These are phyloP conservation scores for Bathynomus jamesi DNA, from an alignment of 1,140 invertebrate genomes.

Conservation along the genomic window DNA sequence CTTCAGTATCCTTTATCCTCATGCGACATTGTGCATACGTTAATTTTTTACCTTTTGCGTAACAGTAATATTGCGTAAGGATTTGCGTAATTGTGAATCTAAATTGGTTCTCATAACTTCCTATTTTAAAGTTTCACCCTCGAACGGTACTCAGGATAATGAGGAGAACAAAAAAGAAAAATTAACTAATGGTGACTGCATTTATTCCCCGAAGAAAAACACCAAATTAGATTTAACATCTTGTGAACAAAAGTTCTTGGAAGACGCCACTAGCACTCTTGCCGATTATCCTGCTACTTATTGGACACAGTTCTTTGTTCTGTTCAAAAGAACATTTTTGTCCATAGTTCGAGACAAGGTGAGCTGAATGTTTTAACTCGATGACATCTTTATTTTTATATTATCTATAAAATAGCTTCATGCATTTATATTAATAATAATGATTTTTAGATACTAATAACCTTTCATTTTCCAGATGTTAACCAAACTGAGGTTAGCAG, in stretches of 20 bases:
- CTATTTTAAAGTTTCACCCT: slow-evolving; percentile 4
- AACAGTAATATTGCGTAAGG: background rate
- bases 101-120: background rate
- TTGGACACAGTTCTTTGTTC: slow-evolving; percentile 47
- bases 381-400: background rate
- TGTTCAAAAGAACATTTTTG: slow-evolving; percentile 76
- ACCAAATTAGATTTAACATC: background rate
- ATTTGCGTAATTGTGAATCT: background rate
- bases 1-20: no score
- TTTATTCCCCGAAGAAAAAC: background rate
- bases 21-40: no score
- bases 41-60: background rate
- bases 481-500: slow-evolving; percentile 76
- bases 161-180: background rate
- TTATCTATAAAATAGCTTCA: background rate
- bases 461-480: slow-evolving; percentile 56
- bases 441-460: background rate
- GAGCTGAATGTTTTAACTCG: slow-evolving; percentile 27
- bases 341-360: slow-evolving; percentile 77
- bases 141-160: background rate
- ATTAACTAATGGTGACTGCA: background rate
- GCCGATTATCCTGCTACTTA: slow-evolving; percentile 42
- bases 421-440: background rate
- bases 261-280: slow-evolving; percentile 57
- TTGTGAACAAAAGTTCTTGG: slow-evolving; percentile 48